Evolutionary conservation across 2,888 invertebrate genomes (phyloP), one percentile per base, ranked within the genome.

Genomic region (Acleris sparsana): DNA sequence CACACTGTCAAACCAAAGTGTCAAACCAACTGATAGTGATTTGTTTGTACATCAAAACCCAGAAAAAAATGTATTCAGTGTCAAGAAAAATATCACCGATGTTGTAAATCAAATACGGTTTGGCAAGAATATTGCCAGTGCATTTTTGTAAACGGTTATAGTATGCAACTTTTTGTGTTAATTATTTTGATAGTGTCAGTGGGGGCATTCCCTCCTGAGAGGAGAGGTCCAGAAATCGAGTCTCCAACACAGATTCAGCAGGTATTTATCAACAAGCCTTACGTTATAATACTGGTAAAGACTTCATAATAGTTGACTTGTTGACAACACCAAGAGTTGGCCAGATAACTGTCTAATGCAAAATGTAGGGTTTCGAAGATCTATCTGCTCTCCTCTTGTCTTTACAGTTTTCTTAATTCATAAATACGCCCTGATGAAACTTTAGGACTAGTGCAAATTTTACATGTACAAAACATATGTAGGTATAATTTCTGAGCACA

Each of bases 131-230:
- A 73, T 83, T 86, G 83, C 83, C 80, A 60, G 65, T 75, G 70
- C 74, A 76, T 71, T 74, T 62, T 72, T 67, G 68, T 76, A 75
- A 16, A 73, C 72, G 71, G 62, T 68, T 57, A 77, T 78, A 86
- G 82, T 82, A 92, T 92, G 91, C 86, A 79, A 85, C 74, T 85
- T 70, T 81, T 74, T 69, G 69, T 84, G 71, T 75, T 81, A 53
- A 72, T 91, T 43, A 60, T 87, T 65, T 76, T 89, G 80, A 75
- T 77, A 67, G 81, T 80, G 80, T 82, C 88, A 77, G 85, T 84
- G 71, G 82, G 80, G 81, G 87, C 84, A 29, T 74, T 85, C 76
- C 72, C 89, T 18, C 67, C 82, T 49, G 83, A 87, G 68, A 76
- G 82, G 67, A 77, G 82, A 62, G 68, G 72, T 16, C 73, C 70